Evolutionary conservation across 23 tunicate genomes (phyloP).

Genomic region (Clavelina lepadiformis): DNA sequence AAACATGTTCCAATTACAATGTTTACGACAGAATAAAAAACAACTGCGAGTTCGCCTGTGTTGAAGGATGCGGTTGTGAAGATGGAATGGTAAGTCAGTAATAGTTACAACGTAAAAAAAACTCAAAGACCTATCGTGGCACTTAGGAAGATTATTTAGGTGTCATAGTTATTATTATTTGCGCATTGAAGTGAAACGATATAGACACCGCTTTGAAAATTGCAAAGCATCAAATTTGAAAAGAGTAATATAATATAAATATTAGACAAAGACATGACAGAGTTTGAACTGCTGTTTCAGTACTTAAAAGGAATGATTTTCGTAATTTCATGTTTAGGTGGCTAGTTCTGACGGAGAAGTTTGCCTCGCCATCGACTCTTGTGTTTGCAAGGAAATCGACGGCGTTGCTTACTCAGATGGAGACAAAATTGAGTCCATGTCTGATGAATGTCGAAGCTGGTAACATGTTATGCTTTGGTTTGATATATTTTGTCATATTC

Average conservation of each 20-base stretch:
- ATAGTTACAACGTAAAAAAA: neutral
- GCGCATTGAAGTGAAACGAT: no score
- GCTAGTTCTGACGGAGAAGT: constrained; percentile 87
- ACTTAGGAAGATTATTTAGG: no score
- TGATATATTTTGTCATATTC: no score
- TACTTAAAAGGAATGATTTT: neutral
- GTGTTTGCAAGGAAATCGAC: constrained; percentile 87
- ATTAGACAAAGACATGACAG: no score
- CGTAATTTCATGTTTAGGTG: constrained; percentile 40
- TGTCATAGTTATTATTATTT: no score
- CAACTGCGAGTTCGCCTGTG: constrained; percentile 84
- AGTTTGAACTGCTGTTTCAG: no score
- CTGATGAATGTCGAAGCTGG: constrained; percentile 99
- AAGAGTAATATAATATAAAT: no score
- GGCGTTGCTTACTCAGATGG: constrained; percentile 94
- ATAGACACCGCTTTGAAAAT: no score
- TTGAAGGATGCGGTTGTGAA: constrained; percentile 96
- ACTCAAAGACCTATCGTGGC: no score
- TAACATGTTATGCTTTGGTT: no score
- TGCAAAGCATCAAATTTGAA: no score
- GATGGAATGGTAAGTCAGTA: constrained; percentile 70
- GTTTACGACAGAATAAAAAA: constrained; percentile 55
- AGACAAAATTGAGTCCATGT: constrained; percentile 94
- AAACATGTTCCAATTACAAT: constrained; percentile 95
- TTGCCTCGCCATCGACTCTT: constrained; percentile 72